phyloP scores from a whole-genome alignment of 2,113 vertebrate species.

The Felis chaus region DNA sequence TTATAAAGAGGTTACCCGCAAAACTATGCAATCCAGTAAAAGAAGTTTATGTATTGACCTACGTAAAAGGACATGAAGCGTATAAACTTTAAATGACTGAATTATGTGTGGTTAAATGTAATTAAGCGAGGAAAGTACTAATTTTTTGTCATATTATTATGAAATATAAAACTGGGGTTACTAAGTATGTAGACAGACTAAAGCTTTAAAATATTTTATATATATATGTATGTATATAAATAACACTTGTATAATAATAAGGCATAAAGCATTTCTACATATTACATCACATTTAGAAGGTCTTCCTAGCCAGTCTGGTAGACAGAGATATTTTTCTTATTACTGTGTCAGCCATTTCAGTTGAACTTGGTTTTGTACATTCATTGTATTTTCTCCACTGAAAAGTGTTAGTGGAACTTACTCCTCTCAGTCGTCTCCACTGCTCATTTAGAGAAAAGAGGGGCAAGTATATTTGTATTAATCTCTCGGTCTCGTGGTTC shows the following conservation, averaged over 20 bases:
- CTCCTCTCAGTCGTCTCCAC: neutral
- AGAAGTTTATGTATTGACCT: constrained; percentile 21
- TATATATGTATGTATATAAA: neutral
- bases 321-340: neutral
- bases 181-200: neutral
- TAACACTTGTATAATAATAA: neutral
- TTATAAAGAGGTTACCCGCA: constrained; percentile 1
- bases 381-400: neutral
- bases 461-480: neutral
- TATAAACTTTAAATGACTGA: constrained; percentile 33
- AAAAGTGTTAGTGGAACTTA: neutral
- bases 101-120: constrained; percentile 2
- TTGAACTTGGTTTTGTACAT: neutral
- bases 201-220: neutral
- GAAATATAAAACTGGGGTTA: neutral
- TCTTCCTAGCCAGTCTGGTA: neutral
- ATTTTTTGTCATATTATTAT: neutral
- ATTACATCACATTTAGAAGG: neutral
- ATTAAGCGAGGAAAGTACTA: neutral
- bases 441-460: neutral
- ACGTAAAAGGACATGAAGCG: neutral
- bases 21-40: neutral
- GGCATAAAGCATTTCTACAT: neutral
- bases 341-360: neutral
- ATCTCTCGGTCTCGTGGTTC: neutral